Percentiles rank a stretch among this genome's conserved stretches.
Conservation (phyloP, 2,113 vertebrate species). For the Nasalis larvatus region DNA sequence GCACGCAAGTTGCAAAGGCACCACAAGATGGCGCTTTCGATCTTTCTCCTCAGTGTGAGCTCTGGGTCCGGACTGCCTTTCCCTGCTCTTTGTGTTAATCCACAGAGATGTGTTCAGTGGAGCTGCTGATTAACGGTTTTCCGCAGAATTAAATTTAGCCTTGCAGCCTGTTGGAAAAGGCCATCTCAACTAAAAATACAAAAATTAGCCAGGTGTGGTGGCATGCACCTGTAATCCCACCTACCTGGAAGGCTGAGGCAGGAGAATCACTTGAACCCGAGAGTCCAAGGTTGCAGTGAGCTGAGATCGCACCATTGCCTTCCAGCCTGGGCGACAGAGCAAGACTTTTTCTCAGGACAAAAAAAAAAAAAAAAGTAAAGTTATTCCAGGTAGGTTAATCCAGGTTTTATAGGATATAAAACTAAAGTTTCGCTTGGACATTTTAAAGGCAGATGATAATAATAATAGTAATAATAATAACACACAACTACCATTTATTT, state of each 20-base stretch:
- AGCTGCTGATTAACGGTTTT: background rate
- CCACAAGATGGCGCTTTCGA: slow-evolving; percentile 55
- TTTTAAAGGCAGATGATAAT: background rate
- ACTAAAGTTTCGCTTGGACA: background rate
- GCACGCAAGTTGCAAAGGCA: background rate
- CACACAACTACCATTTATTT: background rate
- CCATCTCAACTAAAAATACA: too few species aligned
- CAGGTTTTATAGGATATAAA: background rate
- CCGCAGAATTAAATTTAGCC: background rate
- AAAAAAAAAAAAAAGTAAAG: background rate
- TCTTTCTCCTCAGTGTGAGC: background rate
- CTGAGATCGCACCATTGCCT: too few species aligned
- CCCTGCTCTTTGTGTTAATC: background rate
- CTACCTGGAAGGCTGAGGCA: too few species aligned
- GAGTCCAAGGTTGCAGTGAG: too few species aligned
- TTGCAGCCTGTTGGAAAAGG: background rate
- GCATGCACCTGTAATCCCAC: too few species aligned
- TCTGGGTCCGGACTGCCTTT: background rate
- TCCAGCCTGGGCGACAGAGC: too few species aligned
- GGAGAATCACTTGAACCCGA: too few species aligned
- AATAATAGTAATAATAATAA: background rate
- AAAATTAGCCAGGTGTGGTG: too few species aligned
- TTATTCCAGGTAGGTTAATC: background rate
- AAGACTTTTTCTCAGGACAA: too few species aligned
- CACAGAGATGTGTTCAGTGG: background rate